Conservation (phyloP, 1,140 invertebrate genomes). For the Drosophila azteca region DNA sequence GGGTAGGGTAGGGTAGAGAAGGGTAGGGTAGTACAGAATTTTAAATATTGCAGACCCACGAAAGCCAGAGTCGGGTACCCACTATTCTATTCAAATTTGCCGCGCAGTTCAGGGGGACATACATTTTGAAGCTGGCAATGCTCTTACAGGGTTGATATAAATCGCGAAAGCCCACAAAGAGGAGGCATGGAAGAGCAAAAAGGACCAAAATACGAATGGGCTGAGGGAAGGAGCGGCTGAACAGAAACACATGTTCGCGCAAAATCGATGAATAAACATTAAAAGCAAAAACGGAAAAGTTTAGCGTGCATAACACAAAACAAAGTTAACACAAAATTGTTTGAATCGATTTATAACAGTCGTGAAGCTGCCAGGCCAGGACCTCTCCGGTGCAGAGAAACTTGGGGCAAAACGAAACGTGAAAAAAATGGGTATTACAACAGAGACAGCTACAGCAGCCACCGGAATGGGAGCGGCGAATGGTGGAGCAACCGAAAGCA, state of each 20-base stretch:
- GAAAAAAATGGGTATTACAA: slow-evolving; percentile 74
- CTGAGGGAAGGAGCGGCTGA: slow-evolving; percentile 13
- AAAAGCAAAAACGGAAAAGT: slow-evolving; percentile 30
- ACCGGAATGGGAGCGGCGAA: slow-evolving; percentile 52
- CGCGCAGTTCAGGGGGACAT: too few relatives aligned
- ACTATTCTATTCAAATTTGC: too few relatives aligned
- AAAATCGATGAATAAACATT: slow-evolving; percentile 68
- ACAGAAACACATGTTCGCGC: slow-evolving; percentile 63
- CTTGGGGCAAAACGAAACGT: slow-evolving; percentile 2
- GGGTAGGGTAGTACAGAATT: too few relatives aligned
- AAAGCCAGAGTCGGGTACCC: too few relatives aligned
- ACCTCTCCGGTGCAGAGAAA: background rate
- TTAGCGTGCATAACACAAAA: slow-evolving; percentile 17
- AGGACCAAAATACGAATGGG: slow-evolving; percentile 25
- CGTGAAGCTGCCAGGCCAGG: slow-evolving; percentile 3
- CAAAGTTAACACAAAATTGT: slow-evolving; percentile 31
- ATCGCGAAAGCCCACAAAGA: background rate
- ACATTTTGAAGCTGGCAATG: too few relatives aligned
- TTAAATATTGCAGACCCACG: too few relatives aligned
- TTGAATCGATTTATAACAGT: background rate
- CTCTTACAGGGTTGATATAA: too few relatives aligned
- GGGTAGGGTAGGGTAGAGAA: too few relatives aligned
- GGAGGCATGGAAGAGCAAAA: slow-evolving; percentile 25
- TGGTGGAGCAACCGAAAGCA: slow-evolving; percentile 36
- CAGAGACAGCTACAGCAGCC: slow-evolving; percentile 39